Percentiles rank a stretch among this genome's conserved stretches.
phyloP scores from a whole-genome alignment of 2,113 vertebrate species.

The Gambusia affinis region DNA sequence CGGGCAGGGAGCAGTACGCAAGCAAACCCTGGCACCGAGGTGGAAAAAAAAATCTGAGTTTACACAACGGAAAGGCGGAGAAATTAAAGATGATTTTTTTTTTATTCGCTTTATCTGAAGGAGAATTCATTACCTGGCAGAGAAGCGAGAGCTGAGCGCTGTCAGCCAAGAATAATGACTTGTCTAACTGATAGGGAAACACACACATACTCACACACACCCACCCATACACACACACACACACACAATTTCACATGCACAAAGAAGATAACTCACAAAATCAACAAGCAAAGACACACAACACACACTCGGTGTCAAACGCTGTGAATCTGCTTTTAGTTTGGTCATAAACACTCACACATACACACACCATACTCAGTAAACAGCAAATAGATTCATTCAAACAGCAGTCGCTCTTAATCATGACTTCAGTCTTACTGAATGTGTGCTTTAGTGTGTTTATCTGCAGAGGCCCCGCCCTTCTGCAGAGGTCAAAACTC shows the following conservation, averaged over 20 bases:
- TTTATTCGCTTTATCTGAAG: slow-evolving; percentile 60
- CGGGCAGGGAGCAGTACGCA: slow-evolving; percentile 17
- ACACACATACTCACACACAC: slow-evolving; percentile 17
- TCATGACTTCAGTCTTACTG: background rate
- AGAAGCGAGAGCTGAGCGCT: slow-evolving; percentile 56
- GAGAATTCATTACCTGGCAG: slow-evolving; percentile 64
- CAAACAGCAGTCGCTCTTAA: background rate
- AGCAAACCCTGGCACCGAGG: slow-evolving; percentile 14
- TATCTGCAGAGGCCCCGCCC: background rate
- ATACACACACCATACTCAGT: background rate
- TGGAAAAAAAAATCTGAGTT: slow-evolving; percentile 49
- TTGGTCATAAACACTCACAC: background rate
- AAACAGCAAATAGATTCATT: background rate
- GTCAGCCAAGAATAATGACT: slow-evolving; percentile 69
- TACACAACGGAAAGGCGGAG: slow-evolving; percentile 54
- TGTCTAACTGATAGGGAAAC: slow-evolving; percentile 56
- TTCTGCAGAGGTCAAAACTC: background rate
- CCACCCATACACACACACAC: slow-evolving; percentile 16
- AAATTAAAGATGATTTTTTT: slow-evolving; percentile 67
- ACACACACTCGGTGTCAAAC: slow-evolving; percentile 1
- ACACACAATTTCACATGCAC: slow-evolving; percentile 3
- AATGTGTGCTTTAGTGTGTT: background rate
- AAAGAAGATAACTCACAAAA: slow-evolving; percentile 4
- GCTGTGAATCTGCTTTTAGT: background rate
- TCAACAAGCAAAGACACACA: background rate